phyloP scores from a whole-genome alignment of 1,140 invertebrate species.

The Diorhabda elongata region DNA sequence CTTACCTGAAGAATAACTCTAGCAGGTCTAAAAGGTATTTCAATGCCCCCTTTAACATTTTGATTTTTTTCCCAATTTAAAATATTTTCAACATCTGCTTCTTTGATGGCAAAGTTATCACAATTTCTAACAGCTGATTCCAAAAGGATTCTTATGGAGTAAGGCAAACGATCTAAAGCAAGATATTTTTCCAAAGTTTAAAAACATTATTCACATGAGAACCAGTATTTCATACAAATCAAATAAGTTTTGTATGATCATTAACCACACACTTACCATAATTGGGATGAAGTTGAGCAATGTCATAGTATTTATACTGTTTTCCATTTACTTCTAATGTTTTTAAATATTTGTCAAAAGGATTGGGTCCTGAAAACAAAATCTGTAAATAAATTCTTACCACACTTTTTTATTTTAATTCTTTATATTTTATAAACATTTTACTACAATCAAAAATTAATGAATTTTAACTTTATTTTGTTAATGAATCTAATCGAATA shows the following conservation, averaged over 20 bases:
- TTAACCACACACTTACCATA: slow-evolving; percentile 64
- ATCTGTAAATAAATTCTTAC: too few species aligned
- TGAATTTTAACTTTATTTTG: too few species aligned
- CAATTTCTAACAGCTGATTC: slow-evolving; percentile 95
- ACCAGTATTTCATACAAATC: slow-evolving; percentile 9
- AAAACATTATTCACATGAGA: neutral
- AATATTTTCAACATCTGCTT: slow-evolving; percentile 85
- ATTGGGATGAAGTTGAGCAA: slow-evolving; percentile 62
- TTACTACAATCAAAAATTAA: too few species aligned
- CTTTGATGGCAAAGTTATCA: slow-evolving; percentile 87
- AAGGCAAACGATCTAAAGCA: slow-evolving; percentile 76
- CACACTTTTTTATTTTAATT: too few species aligned
- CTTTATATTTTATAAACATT: too few species aligned
- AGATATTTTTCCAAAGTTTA: slow-evolving; percentile 3
- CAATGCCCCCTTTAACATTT: slow-evolving; percentile 65
- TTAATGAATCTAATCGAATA: too few species aligned
- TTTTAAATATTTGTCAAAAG: slow-evolving; percentile 66
- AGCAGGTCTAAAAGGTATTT: slow-evolving; percentile 94
- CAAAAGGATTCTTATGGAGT: slow-evolving; percentile 86
- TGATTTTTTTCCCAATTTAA: slow-evolving; percentile 86
- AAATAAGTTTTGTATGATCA: slow-evolving; percentile 18
- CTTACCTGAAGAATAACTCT: slow-evolving; percentile 89
- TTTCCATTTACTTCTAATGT: slow-evolving; percentile 61
- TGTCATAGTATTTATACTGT: slow-evolving; percentile 71
- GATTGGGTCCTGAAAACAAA: slow-evolving; percentile 60